Evolutionary conservation across 2,888 invertebrate species (phyloP).

Genomic region (Standfussiana lucernea): DNA sequence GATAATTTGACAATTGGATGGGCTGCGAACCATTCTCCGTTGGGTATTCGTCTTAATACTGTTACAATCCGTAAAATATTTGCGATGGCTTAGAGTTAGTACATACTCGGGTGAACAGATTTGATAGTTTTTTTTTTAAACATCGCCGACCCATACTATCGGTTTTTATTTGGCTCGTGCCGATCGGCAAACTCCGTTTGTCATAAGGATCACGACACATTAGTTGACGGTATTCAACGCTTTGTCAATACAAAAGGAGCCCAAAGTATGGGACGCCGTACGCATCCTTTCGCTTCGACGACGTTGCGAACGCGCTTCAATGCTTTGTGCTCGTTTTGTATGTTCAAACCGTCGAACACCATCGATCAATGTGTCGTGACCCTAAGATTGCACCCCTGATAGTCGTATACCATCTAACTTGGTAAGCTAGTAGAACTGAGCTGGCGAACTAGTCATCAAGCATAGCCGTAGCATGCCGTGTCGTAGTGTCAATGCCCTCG

Average conservation of each 20-base stretch:
- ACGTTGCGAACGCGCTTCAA: no score
- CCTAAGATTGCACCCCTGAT: neutral
- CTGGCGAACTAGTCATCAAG: neutral
- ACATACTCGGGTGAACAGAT: neutral
- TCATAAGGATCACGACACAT: neutral
- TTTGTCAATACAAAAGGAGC: no score
- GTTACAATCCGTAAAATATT: neutral
- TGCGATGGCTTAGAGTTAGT: neutral
- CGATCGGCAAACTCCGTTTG: neutral
- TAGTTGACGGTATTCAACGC: no score
- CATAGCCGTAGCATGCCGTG: slow-evolving; percentile 21
- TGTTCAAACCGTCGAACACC: no score
- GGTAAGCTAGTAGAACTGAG: slow-evolving; percentile 24
- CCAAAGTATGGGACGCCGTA: no score
- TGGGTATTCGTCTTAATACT: neutral
- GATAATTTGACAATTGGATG: neutral
- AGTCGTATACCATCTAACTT: neutral
- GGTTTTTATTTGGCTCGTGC: neutral
- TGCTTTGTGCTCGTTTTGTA: no score
- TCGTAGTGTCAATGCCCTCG: slow-evolving; percentile 45
- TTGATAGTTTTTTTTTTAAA: neutral
- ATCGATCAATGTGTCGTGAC: no score
- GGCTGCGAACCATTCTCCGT: neutral
- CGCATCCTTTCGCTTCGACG: no score
- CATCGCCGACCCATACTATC: neutral